These are phyloP conservation scores for Chaetogeoica ovagalla DNA, from an alignment of 2,888 invertebrate species.

Conservation along the genomic window DNA sequence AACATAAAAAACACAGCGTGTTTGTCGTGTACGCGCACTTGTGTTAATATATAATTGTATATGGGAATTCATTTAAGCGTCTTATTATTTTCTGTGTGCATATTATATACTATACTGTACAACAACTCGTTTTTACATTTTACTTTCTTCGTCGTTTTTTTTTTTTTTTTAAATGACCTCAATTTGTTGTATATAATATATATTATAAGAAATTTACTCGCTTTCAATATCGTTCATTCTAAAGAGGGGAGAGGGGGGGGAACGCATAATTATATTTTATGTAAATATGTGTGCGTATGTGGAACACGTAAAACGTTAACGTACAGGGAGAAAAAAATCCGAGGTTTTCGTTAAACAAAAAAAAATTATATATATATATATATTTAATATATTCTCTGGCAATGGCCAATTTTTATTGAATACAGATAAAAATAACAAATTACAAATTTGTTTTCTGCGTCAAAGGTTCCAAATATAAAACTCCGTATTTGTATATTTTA, in stretches of 20 bases:
- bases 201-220: not conserved
- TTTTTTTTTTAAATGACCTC: slow-evolving; percentile 38
- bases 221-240: slow-evolving; percentile 29
- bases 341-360: not conserved
- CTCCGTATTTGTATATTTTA: too few relatives aligned
- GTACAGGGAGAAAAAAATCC: not conserved
- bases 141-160: slow-evolving; percentile 33
- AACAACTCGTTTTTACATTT: slow-evolving; percentile 29
- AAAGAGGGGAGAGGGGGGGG: not conserved
- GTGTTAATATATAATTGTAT: too few relatives aligned
- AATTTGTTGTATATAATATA: not conserved
- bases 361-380: not conserved
- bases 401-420: too few relatives aligned
- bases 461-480: too few relatives aligned
- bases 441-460: too few relatives aligned
- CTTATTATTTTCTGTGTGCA: slow-evolving; percentile 2
- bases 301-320: not conserved
- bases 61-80: too few relatives aligned
- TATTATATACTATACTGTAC: too few relatives aligned
- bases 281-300: not conserved
- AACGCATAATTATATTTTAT: slow-evolving; percentile 11
- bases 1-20: not conserved
- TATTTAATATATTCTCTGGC: not conserved
- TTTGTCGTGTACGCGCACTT: too few relatives aligned
- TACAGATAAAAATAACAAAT: too few relatives aligned